Evolutionary conservation across 2,797 vertebrate genomes (phyloP).

Genomic region (Channallabes apus): DNA sequence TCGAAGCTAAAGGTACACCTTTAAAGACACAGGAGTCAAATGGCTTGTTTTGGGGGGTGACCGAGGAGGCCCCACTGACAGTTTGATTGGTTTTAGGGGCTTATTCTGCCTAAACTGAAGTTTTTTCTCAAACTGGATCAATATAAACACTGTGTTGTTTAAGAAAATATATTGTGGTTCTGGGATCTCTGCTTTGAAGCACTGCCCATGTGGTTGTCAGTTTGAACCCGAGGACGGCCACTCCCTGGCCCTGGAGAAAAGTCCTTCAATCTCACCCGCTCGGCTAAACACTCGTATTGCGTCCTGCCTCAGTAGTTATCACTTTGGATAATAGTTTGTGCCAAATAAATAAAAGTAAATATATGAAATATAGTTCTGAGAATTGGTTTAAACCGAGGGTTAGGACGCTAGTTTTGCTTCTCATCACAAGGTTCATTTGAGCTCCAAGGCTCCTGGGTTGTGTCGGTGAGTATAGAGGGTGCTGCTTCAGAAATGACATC

Average conservation of each 20-base stretch:
- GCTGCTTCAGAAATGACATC: slow-evolving; percentile 12
- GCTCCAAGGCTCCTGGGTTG: background rate
- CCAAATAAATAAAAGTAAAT: background rate
- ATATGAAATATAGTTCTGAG: background rate
- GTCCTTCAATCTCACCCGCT: slow-evolving; percentile 2
- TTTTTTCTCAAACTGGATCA: background rate
- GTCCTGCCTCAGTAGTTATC: background rate
- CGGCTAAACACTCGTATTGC: background rate
- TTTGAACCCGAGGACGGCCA: background rate
- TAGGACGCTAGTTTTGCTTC: slow-evolving; percentile 15
- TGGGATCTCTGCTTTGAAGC: background rate
- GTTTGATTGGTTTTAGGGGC: background rate
- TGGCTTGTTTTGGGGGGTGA: background rate
- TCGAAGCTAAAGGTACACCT: background rate
- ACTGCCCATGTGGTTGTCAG: background rate
- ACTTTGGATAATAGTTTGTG: background rate
- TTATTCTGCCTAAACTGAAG: slow-evolving; percentile 1
- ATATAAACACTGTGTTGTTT: background rate
- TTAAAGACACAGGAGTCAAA: background rate
- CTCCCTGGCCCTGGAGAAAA: background rate
- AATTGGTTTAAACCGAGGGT: background rate
- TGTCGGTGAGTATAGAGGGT: background rate
- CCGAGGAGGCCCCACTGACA: background rate
- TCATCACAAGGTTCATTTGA: slow-evolving; percentile 11
- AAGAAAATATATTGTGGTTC: background rate